Conservation (phyloP, 2,113 vertebrate species). For the Kobus ellipsiprymnus region DNA sequence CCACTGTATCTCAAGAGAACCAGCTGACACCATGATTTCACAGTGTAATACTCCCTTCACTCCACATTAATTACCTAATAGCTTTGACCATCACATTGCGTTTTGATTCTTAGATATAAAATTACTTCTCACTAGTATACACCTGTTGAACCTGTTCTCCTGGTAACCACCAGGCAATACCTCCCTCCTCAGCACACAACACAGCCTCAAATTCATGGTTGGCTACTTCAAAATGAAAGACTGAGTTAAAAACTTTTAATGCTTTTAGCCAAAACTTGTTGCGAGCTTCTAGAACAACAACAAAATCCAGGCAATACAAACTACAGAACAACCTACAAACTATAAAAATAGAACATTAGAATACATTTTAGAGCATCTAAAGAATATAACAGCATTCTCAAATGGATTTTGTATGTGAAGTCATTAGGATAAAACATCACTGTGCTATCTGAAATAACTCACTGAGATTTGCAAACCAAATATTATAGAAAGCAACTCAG, state of each 20-base stretch:
- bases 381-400: background rate
- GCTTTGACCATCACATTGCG: background rate
- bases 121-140: background rate
- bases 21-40: background rate
- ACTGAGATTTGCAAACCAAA: background rate
- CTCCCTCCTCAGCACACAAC: background rate
- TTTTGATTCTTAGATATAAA: background rate
- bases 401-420: background rate
- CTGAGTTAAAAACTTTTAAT: background rate
- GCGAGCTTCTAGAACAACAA: background rate
- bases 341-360: background rate
- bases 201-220: background rate
- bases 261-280: background rate
- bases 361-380: background rate
- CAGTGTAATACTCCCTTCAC: background rate
- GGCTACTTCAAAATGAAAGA: constrained; percentile 6
- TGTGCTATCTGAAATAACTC: background rate
- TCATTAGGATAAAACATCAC: background rate
- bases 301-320: background rate
- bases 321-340: background rate
- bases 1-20: background rate
- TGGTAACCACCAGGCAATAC: background rate
- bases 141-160: background rate
- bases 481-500: background rate
- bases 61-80: background rate